A percentile compares a stretch with the other conserved stretches of the same genome.
phyloP scores from a whole-genome alignment of 2,113 vertebrate species.

The Brevimyrus niger region DNA sequence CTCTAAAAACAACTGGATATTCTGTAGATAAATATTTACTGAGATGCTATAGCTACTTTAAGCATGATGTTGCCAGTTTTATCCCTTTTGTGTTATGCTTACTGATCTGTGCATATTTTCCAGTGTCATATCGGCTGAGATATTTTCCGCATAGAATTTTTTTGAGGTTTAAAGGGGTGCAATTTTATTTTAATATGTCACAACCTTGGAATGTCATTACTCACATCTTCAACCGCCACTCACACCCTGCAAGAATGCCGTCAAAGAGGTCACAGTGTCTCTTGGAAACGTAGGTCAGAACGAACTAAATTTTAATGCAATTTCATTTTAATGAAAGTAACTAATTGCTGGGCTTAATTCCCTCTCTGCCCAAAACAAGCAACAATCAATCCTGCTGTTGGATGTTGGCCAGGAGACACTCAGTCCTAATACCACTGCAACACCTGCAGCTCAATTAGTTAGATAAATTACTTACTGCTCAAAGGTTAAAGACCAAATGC shows the following conservation, averaged over 20 bases:
- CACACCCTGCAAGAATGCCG: background rate
- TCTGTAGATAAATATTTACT: background rate
- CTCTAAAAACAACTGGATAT: background rate
- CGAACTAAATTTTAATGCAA: background rate
- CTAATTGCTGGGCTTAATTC: background rate
- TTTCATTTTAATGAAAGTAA: background rate
- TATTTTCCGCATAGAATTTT: background rate
- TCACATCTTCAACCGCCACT: background rate
- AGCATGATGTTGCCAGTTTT: background rate
- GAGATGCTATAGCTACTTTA: background rate
- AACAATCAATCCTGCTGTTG: background rate
- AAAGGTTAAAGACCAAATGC: background rate
- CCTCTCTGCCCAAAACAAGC: background rate
- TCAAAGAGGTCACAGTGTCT: background rate
- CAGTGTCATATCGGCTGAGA: background rate
- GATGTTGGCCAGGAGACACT: background rate
- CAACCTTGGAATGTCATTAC: background rate
- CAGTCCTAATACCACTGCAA: background rate
- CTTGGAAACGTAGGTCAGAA: background rate
- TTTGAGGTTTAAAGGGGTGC: background rate
- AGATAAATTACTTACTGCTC: background rate
- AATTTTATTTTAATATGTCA: background rate
- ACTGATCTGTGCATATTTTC: background rate
- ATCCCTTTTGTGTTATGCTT: background rate
- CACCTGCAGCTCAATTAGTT: background rate